Percentiles rank a stretch among this genome's conserved stretches.
phyloP scores from a whole-genome alignment of 2,113 vertebrate species.

The Globicephala melas region DNA sequence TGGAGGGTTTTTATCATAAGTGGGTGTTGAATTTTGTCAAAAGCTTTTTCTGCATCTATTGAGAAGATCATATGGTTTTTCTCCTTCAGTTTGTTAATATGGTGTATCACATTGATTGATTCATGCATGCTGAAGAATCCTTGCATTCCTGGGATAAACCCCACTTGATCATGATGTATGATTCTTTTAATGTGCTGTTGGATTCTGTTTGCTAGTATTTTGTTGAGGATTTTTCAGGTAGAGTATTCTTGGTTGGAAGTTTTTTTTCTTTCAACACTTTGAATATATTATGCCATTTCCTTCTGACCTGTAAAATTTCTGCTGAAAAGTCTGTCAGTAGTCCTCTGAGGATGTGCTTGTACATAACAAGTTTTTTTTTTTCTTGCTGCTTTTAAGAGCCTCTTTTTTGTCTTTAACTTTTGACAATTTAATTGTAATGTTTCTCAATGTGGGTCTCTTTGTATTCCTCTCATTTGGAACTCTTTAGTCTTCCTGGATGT shows the following conservation, averaged over 20 bases:
- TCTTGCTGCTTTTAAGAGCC: neutral
- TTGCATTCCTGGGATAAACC: no score
- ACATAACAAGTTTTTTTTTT: neutral
- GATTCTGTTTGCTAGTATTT: no score
- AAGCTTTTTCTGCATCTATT: no score
- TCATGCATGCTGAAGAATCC: no score
- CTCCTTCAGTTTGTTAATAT: no score
- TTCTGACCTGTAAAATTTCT: neutral
- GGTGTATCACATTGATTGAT: no score
- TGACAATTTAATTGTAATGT: neutral
- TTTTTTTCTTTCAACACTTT: neutral
- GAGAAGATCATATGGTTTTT: no score
- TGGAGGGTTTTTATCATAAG: no score
- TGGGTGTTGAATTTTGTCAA: no score
- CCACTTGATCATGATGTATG: no score
- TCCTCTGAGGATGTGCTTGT: neutral
- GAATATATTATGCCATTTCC: neutral
- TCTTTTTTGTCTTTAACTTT: neutral
- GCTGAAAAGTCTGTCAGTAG: neutral
- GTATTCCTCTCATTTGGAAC: neutral
- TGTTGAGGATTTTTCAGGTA: neutral
- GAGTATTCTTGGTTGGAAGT: neutral
- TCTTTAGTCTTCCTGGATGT: neutral
- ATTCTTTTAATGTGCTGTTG: no score
- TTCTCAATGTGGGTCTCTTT: neutral